Evolutionary conservation across 2,888 invertebrate genomes (phyloP), one percentile per base, ranked within the genome.

Genomic region (Coleophora deauratella): DNA sequence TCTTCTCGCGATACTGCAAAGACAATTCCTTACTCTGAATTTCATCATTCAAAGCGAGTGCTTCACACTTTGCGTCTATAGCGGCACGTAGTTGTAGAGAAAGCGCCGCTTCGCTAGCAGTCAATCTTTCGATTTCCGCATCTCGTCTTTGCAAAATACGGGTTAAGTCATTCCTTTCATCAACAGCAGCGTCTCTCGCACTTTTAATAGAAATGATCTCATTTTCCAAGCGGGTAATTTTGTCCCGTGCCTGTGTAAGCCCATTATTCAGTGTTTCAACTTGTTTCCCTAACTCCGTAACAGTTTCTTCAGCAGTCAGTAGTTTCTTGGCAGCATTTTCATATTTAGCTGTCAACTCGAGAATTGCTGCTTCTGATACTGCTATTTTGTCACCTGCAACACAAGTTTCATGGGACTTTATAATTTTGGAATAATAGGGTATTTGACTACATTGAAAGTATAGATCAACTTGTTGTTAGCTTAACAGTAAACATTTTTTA

Each of bases 11-110:
- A 69, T 91, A 92, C 60, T 93, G 93, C 14, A 95, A 71, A 9
- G 91, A 89, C 42, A 94, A 85, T 76, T 95, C 93, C 67, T 91
- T 91, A 49, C 93, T 92, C 55, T 92, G 90, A 32, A 95, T 88
- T 76, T 96, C 96, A 72, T 95, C 94, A 44, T 91, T 87, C 51
- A 92, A 89, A 6, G 92, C 90, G 38, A 95, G 71, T 0, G 94
- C 94, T 74, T 95, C 93, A 78, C 94, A 95, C 81, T 96, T 96
- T 2, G 93, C 89, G 54, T 90, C 89, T 46, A 94, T 91, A 14
- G 95, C 92, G 38, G 88, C 71, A 54, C 91, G 89, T 30, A 97
- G 71, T 72, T 95, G 94, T 53, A 89, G 88, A n/a, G 91, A 89
- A 40, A 95, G 76, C 2, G 89, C 80, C 35, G 87, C 81, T 47